Base-by-base conservation (phyloP, 2,888 invertebrate genomes). In the Muschampia plurimacula region DNA sequence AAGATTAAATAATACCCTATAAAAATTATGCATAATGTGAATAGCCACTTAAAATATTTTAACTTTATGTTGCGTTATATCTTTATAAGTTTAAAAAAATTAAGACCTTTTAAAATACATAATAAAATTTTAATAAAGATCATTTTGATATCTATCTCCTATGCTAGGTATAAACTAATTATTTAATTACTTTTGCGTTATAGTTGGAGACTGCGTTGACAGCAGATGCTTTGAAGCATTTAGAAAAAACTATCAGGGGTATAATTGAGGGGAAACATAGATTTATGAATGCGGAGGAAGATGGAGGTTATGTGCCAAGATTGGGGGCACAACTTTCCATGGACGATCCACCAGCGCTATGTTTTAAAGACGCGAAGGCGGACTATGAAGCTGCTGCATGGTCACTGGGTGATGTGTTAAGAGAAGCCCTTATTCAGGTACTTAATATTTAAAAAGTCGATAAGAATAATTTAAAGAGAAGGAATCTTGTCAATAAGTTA, bases 331-430 rank as follows among this genome's bases (percentile, higher is more conserved):
- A 85, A n/a, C 96, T 96, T n/a, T n/a, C 9, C 95, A 85, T 90
- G 66, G 90, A 95, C 75, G 96, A 97, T 0, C 95, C 94, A 72
- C 95, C 96, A 59, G 89, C 97, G n/a, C 87, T 96, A 36, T 95
- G 96, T 79, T 96, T 95, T 79, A 95, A 96, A 95, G 95, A 95
- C 84, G 89, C 93, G 76, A 96, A 96, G 86, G 86, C 93, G 69
- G 85, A 88, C 1, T 92, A 91, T 69, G 81, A 84, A 68, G 80
- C 81, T 2, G 73, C 76, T 5, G 84, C 87, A 0, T 93, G 93
- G 92, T 75, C 81, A 8, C 75, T 84, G 46, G 93, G 93, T 57
- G 73, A 79, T 12, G 79, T 80, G 36, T 75, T 93, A 52, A 79
- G 84, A 49, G 80, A 86, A 46, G 82, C 86, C 41, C 75, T 92